phyloP scores from a whole-genome alignment of 2,113 vertebrate genomes.

The Sylvilagus bachmani region DNA sequence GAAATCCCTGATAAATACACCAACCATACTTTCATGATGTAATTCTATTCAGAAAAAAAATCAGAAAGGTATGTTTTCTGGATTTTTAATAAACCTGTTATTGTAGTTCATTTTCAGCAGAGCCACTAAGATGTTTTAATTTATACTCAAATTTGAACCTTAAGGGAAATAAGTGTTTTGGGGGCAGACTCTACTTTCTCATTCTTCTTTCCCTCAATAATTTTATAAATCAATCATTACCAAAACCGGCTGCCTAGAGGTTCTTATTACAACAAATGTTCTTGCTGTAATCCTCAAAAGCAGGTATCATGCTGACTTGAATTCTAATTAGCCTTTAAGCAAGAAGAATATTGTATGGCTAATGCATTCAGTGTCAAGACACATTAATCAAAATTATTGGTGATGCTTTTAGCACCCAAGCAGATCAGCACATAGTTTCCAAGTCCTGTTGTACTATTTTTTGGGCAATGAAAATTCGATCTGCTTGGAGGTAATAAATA shows the following conservation, averaged over 20 bases:
- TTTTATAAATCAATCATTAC: slow-evolving; percentile 77
- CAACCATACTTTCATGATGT: slow-evolving; percentile 55
- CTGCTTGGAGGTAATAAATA: slow-evolving; percentile 69
- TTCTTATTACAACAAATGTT: slow-evolving; percentile 78
- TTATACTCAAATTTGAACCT: slow-evolving; percentile 70
- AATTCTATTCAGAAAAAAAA: slow-evolving; percentile 50
- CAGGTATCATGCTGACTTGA: slow-evolving; percentile 83
- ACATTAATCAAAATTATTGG: slow-evolving; percentile 84
- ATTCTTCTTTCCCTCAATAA: slow-evolving; percentile 60
- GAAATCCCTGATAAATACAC: slow-evolving; percentile 42
- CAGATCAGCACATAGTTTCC: slow-evolving; percentile 75
- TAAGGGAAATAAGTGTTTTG: slow-evolving; percentile 67
- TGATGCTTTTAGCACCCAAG: slow-evolving; percentile 78
- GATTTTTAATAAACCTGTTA: slow-evolving; percentile 67
- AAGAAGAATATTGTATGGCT: slow-evolving; percentile 76
- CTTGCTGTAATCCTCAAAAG: slow-evolving; percentile 83
- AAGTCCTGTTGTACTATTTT: slow-evolving; percentile 70
- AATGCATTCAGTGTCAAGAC: slow-evolving; percentile 82
- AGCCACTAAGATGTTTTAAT: slow-evolving; percentile 71
- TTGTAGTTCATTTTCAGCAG: slow-evolving; percentile 70
- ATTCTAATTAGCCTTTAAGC: slow-evolving; percentile 85
- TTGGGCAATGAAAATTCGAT: slow-evolving; percentile 77
- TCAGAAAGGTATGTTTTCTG: slow-evolving; percentile 56
- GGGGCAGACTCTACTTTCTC: slow-evolving; percentile 57
- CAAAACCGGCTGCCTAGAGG: slow-evolving; percentile 72